Conservation (phyloP, 1,140 invertebrate genomes). For the Potamilus streckersoni region DNA sequence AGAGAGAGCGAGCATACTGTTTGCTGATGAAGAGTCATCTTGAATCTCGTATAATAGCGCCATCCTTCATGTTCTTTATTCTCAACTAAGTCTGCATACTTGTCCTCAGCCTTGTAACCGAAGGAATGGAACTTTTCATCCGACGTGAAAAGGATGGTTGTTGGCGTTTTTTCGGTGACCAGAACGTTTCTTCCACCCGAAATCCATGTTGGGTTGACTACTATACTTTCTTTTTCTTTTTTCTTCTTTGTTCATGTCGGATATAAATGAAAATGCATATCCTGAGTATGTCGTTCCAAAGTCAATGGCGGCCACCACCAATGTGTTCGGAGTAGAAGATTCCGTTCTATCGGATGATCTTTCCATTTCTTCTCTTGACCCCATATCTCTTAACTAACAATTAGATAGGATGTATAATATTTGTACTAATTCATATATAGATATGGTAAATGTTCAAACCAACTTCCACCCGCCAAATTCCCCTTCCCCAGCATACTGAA, state of each 20-base stretch:
- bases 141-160: background rate
- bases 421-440: no score
- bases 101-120: conserved; percentile 12
- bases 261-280: conserved; percentile 1
- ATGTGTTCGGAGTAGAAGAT: no score
- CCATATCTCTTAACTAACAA: no score
- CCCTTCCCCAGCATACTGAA: no score
- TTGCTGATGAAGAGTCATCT: conserved; percentile 10
- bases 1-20: background rate
- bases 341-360: no score
- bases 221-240: conserved; percentile 1
- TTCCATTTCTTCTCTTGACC: no score
- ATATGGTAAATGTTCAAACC: no score
- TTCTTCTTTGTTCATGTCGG: background rate
- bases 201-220: background rate
- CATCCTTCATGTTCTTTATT: conserved; percentile 9
- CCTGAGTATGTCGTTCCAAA: conserved; percentile 13
- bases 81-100: no score
- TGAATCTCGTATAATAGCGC: conserved; percentile 17
- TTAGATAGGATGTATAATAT: no score
- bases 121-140: background rate
- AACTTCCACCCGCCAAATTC: no score
- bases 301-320: conserved; percentile 8
- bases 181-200: background rate
- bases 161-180: conserved; percentile 2